Conservation (phyloP, 2,113 vertebrate species). For the Plecotus auritus region DNA sequence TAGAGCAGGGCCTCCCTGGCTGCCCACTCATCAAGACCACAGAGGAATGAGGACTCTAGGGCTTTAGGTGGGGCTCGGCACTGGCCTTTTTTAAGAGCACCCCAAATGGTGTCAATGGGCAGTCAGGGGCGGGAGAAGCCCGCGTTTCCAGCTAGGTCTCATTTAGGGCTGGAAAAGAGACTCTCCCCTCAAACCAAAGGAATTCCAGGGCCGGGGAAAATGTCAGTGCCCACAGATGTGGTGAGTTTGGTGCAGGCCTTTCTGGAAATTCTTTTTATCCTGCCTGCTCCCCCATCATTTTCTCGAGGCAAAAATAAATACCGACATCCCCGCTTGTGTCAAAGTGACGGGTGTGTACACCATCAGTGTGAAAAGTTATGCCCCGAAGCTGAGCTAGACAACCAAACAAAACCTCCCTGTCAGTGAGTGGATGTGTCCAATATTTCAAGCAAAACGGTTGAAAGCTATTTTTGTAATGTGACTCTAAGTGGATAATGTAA, state of each 20-base stretch:
- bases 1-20: background rate
- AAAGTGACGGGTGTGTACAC: slow-evolving; percentile 67
- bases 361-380: slow-evolving; percentile 73
- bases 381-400: slow-evolving; percentile 68
- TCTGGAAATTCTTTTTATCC: slow-evolving; percentile 67
- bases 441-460: slow-evolving; percentile 74
- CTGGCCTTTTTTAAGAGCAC: background rate
- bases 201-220: background rate
- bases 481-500: slow-evolving; percentile 72
- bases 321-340: slow-evolving; percentile 53
- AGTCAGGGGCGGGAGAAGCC: background rate
- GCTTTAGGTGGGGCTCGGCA: background rate
- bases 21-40: fast-evolving
- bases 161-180: background rate
- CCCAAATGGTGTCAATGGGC: background rate
- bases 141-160: too few relatives aligned
- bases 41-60: fast-evolving
- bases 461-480: slow-evolving; percentile 78
- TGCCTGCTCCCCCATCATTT: slow-evolving; percentile 37
- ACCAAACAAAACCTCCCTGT: slow-evolving; percentile 73
- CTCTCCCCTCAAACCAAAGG: slow-evolving; percentile 50
- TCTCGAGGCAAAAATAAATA: slow-evolving; percentile 70
- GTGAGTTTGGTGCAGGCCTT: slow-evolving; percentile 28
- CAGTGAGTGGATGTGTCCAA: slow-evolving; percentile 65
- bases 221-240: background rate